Base-by-base conservation (phyloP, 1,140 invertebrate genomes). In the Eupeodes corollae region DNA sequence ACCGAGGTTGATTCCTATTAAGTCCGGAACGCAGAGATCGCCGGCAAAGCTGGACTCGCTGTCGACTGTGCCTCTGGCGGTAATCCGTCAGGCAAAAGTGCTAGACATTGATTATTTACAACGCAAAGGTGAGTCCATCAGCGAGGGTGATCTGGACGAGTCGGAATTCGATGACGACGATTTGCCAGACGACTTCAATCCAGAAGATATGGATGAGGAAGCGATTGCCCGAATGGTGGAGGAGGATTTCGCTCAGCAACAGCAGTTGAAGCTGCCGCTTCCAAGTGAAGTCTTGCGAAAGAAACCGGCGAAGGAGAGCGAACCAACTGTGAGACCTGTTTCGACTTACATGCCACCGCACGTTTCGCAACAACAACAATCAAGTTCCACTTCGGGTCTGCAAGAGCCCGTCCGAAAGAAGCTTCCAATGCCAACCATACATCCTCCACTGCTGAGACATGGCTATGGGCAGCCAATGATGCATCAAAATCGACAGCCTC, bases 221-320 rank as follows among this genome's bases (percentile, higher is more conserved):
- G 72, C 76, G 32, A 65, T 79, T 14, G 75, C 75, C 2, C 71
- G 73, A 45, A 79, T 78, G 75, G 78, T 79, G 59, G 73, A 76
- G 48, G 76, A 79, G 52, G 76, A 80, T 57, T 76, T 80, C 49
- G 77, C 75, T 19, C 76, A 74, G 1, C 71, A 74, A 35, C 68
- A 73, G 1, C 76, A 77, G 35, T 55, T 78, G 0, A 74, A 79
- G 19, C 40, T 77, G 1, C 74, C 75, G 68, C 72, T 55, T 15
- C 55, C 78, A 47, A 74, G 74, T 1, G 75, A 79, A 15, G 75
- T 79, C 31, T 16, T 75, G 11, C 74, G 75, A 9, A 59, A 52
- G 18, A 13, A 47, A 1, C 19, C 13, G 30, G 12, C 26, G 13
- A 30, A 11, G 21, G 21, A 11, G 31, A 12, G 19, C 12, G 18